A percentile compares a stretch with the other conserved stretches of the same genome.
These are phyloP conservation scores for Puffinus mauretanicus DNA, from an alignment of 2,113 vertebrate genomes.

Conservation along the genomic window DNA sequence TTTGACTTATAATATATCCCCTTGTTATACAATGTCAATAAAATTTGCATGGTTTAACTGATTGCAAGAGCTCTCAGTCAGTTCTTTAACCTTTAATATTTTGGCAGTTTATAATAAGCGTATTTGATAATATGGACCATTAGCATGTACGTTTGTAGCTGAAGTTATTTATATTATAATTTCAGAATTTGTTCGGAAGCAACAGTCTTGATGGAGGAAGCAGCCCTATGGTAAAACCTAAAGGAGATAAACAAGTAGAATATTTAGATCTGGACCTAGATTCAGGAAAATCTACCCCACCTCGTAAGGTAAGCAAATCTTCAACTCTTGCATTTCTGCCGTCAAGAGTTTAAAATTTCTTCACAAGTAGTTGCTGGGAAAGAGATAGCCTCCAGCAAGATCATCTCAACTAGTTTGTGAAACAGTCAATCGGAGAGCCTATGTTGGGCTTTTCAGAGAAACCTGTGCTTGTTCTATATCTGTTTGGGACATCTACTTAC, in stretches of 20 bases:
- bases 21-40: not conserved
- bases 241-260: conserved; percentile 97
- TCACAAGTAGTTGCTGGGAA: not conserved
- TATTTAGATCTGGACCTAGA: conserved; percentile 96
- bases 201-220: conserved; percentile 86
- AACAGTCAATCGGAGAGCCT: fast-evolving
- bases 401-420: not conserved
- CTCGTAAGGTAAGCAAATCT: conserved; percentile 84
- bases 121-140: not conserved
- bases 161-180: conserved; percentile 24
- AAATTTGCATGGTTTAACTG: conserved; percentile 22
- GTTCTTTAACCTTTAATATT: not conserved
- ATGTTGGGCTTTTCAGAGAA: not conserved
- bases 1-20: not conserved
- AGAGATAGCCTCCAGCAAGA: not conserved
- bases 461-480: not conserved
- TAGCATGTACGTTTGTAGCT: not conserved
- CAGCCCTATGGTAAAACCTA: conserved; percentile 93
- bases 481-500: not conserved
- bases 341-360: not conserved
- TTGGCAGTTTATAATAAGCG: not conserved
- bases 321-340: not conserved
- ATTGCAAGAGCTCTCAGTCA: not conserved
- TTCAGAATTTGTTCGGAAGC: conserved; percentile 79
- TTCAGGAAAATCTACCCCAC: conserved; percentile 92